Conservation (phyloP, 2,888 invertebrate genomes). For the Macaria notata region DNA sequence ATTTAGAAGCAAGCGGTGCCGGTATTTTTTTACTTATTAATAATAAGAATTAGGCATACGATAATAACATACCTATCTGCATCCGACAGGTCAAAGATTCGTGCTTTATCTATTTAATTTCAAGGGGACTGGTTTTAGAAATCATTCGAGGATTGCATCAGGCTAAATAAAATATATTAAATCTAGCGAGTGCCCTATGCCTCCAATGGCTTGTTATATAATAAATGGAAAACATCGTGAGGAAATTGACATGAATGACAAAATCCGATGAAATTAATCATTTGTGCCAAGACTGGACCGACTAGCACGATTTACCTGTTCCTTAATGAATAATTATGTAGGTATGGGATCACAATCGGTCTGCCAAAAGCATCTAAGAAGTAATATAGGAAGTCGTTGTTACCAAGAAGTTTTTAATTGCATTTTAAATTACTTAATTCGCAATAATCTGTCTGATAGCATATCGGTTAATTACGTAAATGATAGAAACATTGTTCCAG, state of each 20-base stretch:
- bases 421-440: neutral
- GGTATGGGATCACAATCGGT: too few relatives aligned
- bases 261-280: too few relatives aligned
- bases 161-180: neutral
- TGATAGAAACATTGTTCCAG: neutral
- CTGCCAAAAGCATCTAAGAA: too few relatives aligned
- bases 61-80: too few relatives aligned
- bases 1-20: too few relatives aligned
- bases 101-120: slow-evolving; percentile 16
- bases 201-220: too few relatives aligned
- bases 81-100: slow-evolving; percentile 9
- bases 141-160: neutral
- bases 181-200: too few relatives aligned
- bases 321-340: too few relatives aligned
- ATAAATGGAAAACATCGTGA: too few relatives aligned
- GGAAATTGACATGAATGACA: too few relatives aligned
- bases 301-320: too few relatives aligned
- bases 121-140: slow-evolving; percentile 6
- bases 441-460: neutral
- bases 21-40: neutral
- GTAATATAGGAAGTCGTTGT: neutral
- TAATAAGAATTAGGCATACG: neutral
- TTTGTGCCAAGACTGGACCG: too few relatives aligned
- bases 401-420: neutral
- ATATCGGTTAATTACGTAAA: slow-evolving; percentile 3